Percentiles rank a stretch among this genome's conserved stretches.
phyloP scores from a whole-genome alignment of 2,113 vertebrate genomes.

The Pongo pygmaeus region DNA sequence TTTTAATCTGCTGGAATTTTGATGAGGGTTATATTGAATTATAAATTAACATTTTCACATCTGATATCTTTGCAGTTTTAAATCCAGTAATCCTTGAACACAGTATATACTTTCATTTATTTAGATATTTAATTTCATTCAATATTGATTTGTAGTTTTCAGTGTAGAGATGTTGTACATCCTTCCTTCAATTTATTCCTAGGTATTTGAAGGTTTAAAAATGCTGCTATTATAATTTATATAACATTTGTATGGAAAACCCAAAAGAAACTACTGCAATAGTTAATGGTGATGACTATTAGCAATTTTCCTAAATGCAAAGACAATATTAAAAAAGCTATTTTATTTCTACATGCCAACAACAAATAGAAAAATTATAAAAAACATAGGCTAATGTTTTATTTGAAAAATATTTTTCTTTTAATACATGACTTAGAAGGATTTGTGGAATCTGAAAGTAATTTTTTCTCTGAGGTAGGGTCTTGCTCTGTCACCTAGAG shows the following conservation, averaged over 20 bases:
- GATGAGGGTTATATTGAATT: neutral
- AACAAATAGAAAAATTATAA: neutral
- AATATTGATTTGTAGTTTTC: neutral
- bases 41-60: neutral
- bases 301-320: neutral
- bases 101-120: neutral
- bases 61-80: neutral
- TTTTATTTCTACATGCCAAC: neutral
- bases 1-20: neutral
- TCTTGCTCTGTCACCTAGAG: no score
- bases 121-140: neutral
- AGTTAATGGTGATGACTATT: no score
- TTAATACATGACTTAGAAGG: neutral
- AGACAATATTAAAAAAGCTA: neutral
- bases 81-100: neutral
- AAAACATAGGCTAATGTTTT: neutral
- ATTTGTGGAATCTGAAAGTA: neutral
- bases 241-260: neutral
- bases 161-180: neutral
- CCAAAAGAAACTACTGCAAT: neutral
- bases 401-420: neutral
- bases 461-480: neutral
- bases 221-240: neutral
- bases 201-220: neutral
- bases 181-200: neutral